These are phyloP conservation scores for Labeo catla DNA, from an alignment of 2,113 vertebrate species.

Conservation along the genomic window DNA sequence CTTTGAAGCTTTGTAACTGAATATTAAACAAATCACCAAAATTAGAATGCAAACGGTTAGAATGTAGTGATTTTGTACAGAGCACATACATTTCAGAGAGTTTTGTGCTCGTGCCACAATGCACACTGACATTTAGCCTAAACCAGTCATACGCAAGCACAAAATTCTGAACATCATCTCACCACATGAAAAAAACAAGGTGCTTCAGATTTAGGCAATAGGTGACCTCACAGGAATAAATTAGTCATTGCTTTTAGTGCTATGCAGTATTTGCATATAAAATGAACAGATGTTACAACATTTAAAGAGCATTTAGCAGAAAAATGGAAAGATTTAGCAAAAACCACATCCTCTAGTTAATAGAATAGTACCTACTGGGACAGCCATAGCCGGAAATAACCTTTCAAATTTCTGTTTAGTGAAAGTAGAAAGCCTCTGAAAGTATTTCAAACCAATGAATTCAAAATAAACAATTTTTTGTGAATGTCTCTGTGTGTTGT, in stretches of 20 bases:
- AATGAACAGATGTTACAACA: neutral
- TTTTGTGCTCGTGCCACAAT: neutral
- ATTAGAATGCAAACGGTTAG: neutral
- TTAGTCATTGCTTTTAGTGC: neutral
- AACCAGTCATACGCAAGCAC: neutral
- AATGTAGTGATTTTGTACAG: neutral
- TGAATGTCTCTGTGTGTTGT: neutral
- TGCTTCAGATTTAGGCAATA: neutral
- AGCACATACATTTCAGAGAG: neutral
- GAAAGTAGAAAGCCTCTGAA: neutral
- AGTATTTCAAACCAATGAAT: neutral
- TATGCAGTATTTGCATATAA: neutral
- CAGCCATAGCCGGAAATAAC: neutral
- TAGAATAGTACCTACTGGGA: neutral
- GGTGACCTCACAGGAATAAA: neutral
- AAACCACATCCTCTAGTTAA: constrained; percentile 26
- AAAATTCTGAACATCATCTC: neutral
- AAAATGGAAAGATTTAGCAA: constrained; percentile 5
- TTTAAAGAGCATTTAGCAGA: neutral
- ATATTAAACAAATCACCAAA: neutral
- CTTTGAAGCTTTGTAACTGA: neutral
- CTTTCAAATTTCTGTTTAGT: neutral
- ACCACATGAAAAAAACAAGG: neutral
- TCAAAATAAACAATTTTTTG: neutral
- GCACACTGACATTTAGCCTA: neutral